These are phyloP conservation scores for Cephus pulcher DNA, from an alignment of 2,888 invertebrate species.

Conservation along the genomic window DNA sequence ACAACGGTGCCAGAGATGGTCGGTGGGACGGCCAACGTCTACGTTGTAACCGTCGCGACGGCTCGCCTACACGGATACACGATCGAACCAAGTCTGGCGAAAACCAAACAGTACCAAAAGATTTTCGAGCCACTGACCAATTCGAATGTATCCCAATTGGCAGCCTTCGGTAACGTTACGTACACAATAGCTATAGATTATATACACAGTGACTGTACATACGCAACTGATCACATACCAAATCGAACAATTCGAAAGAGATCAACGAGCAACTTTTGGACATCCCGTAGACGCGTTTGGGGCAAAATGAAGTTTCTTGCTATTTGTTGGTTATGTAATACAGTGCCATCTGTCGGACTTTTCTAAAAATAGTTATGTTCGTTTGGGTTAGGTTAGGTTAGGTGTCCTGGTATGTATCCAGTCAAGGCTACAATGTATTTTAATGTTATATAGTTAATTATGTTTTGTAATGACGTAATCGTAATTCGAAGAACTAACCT, in stretches of 20 bases:
- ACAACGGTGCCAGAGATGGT: neutral
- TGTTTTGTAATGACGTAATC: neutral
- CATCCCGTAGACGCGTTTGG: neutral
- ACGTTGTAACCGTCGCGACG: neutral
- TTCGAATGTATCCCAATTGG: neutral
- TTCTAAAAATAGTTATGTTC: neutral
- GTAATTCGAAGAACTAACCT: constrained; percentile 73
- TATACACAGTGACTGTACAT: neutral
- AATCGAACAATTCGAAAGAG: neutral
- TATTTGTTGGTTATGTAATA: neutral
- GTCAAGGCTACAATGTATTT: neutral
- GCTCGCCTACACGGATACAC: neutral
- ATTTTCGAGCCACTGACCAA: neutral
- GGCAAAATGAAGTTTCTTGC: neutral
- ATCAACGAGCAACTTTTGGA: neutral
- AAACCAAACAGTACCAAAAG: neutral
- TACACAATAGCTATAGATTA: neutral
- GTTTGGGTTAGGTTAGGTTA: neutral
- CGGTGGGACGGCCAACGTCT: neutral
- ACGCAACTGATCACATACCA: neutral
- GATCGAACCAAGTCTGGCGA: constrained; percentile 11
- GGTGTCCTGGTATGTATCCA: neutral
- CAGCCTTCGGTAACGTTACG: neutral
- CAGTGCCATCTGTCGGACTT: neutral
- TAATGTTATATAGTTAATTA: neutral